Conservation (phyloP, 1,140 invertebrate species). For the Arion vulgaris region DNA sequence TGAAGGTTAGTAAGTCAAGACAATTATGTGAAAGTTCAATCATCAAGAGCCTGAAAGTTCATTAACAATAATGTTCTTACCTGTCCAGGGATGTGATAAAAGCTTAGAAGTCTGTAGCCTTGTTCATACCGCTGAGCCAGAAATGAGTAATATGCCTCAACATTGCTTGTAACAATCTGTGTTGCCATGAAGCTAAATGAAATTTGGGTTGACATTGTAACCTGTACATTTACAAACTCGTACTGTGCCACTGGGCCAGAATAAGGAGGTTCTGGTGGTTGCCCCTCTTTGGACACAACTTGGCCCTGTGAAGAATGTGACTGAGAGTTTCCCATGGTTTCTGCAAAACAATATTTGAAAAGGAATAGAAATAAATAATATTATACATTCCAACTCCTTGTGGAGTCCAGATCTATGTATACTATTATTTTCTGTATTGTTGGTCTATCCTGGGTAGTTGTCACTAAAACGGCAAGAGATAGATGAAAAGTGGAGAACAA, state of each 20-base stretch:
- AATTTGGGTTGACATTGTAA: constrained; percentile 36
- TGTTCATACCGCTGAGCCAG: constrained; percentile 41
- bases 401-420: no score
- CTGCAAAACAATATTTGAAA: not conserved
- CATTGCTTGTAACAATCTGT: constrained; percentile 43
- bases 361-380: no score
- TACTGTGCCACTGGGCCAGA: constrained; percentile 45
- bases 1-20: no score
- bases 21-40: not conserved
- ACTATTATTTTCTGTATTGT: no score
- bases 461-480: no score
- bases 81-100: constrained; percentile 47
- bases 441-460: no score
- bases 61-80: not conserved
- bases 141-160: constrained; percentile 48
- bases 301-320: constrained; percentile 31
- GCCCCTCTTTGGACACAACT: not conserved
- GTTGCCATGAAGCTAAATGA: constrained; percentile 23
- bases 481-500: no score
- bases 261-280: constrained; percentile 37
- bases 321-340: constrained; percentile 12
- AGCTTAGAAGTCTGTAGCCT: constrained; percentile 45
- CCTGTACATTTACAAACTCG: constrained; percentile 41
- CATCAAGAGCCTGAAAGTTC: not conserved
- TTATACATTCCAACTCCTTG: no score